Percentiles rank a stretch among this genome's conserved stretches.
These are phyloP conservation scores for Cephonodes hylas DNA, from an alignment of 2,888 invertebrate species.

Conservation along the genomic window DNA sequence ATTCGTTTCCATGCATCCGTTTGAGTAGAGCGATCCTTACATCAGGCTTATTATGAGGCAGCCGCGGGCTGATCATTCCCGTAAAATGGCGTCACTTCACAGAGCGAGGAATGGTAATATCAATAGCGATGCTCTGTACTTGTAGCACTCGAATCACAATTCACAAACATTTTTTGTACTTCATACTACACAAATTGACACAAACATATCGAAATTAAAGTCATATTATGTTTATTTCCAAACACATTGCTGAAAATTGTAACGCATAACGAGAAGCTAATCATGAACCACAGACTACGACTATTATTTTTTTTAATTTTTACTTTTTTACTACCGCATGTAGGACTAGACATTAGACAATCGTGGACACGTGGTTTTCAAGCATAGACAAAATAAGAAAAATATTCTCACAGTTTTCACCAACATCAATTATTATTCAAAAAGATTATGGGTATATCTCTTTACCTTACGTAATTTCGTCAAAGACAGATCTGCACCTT, in stretches of 20 bases:
- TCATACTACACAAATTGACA: constrained; percentile 44
- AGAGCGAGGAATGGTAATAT: constrained; percentile 75
- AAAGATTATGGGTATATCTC: too few relatives aligned
- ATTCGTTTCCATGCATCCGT: constrained; percentile 78
- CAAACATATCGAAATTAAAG: constrained; percentile 51
- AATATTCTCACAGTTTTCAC: too few relatives aligned
- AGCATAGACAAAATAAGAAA: constrained; percentile 43
- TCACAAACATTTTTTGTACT: constrained; percentile 57
- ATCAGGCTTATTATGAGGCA: constrained; percentile 76
- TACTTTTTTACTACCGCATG: constrained; percentile 41
- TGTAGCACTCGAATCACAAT: constrained; percentile 51
- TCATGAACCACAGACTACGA: constrained; percentile 68
- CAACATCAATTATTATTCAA: too few relatives aligned
- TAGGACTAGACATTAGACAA: constrained; percentile 15
- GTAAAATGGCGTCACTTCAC: constrained; percentile 82
- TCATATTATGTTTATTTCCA: constrained; percentile 73
- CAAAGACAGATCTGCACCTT: too few relatives aligned
- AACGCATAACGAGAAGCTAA: constrained; percentile 76
- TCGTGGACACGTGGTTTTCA: constrained; percentile 53
- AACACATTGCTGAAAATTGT: constrained; percentile 71
- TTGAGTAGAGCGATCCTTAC: constrained; percentile 71
- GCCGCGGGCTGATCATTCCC: constrained; percentile 81
- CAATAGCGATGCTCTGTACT: constrained; percentile 59
- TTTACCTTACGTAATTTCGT: too few relatives aligned
- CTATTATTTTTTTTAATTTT: constrained; percentile 51